Evolutionary conservation across 2,888 invertebrate species (phyloP).

Genomic region (Pyrrhosoma nymphula): DNA sequence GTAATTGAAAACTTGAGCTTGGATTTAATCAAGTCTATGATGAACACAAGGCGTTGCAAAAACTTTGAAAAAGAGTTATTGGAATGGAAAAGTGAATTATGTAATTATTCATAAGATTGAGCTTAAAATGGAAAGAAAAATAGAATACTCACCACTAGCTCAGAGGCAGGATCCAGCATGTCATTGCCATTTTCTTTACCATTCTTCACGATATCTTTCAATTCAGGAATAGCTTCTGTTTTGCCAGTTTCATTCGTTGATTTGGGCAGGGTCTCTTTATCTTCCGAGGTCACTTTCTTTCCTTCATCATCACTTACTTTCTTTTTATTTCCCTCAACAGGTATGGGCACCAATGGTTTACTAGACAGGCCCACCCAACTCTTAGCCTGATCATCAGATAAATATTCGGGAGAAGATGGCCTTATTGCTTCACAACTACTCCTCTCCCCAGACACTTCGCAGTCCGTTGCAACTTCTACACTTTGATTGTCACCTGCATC

Average conservation of each 20-base stretch:
- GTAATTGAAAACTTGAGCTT: no score
- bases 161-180: background rate
- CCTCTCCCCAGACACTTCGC: background rate
- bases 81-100: no score
- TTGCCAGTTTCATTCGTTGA: background rate
- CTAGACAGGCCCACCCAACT: background rate
- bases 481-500: background rate
- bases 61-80: no score
- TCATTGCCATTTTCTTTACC: background rate
- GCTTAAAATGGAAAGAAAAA: background rate
- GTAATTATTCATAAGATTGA: no score
- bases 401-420: conserved; percentile 45
- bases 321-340: background rate
- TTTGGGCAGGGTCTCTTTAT: background rate
- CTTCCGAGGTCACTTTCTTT: background rate
- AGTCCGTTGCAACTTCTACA: background rate
- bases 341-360: background rate
- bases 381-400: conserved; percentile 25
- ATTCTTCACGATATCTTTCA: background rate
- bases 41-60: no score
- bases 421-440: background rate
- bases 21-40: no score
- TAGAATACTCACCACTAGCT: background rate
- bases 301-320: background rate
- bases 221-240: background rate